Evolutionary conservation across 2,113 vertebrate species (phyloP).

Genomic region (Ciconia maguari): DNA sequence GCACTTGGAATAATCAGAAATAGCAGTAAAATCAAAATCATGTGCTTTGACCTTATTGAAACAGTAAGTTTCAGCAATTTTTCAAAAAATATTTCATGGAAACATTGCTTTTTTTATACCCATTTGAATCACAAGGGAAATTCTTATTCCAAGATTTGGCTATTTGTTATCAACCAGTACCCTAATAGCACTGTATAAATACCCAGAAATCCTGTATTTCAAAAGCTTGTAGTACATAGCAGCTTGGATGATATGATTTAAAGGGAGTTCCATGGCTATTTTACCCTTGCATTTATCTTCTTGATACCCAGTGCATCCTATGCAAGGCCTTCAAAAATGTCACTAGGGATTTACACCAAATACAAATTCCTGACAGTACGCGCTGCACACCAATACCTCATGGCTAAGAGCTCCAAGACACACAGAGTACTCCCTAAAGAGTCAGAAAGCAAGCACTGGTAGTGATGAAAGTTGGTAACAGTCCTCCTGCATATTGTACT

Average conservation of each 20-base stretch:
- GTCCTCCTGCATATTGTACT: background rate
- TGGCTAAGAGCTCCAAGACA: background rate
- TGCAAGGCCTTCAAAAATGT: background rate
- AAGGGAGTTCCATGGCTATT: background rate
- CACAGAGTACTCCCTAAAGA: background rate
- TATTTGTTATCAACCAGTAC: background rate
- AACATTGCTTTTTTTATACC: background rate
- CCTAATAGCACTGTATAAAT: background rate
- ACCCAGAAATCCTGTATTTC: background rate
- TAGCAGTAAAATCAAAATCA: background rate
- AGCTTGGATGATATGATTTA: background rate
- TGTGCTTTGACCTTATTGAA: background rate
- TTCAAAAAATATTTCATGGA: background rate
- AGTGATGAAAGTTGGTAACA: background rate
- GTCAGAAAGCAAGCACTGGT: background rate
- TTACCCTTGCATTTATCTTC: background rate
- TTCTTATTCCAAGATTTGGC: background rate
- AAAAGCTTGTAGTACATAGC: background rate
- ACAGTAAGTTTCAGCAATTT: background rate
- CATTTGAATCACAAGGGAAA: background rate
- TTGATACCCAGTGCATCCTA: background rate
- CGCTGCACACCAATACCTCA: background rate
- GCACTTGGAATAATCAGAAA: background rate
- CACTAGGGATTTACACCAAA: background rate
- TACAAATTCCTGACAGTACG: fast-evolving